These are phyloP conservation scores for Clusia tigrina DNA, from an alignment of 2,888 invertebrate genomes.

Conservation along the genomic window DNA sequence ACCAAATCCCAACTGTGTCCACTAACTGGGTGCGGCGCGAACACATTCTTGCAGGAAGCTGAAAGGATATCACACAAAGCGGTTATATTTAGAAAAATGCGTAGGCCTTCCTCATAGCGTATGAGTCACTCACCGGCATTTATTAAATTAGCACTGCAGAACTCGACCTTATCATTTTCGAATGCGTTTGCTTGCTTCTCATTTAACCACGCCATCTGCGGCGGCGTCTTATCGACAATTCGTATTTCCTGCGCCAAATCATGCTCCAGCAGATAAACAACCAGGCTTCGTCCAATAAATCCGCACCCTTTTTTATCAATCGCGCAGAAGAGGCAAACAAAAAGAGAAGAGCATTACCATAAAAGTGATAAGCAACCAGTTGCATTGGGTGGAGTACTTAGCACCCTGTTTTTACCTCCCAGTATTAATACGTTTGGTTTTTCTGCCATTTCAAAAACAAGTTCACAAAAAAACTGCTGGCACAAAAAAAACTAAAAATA, in stretches of 20 bases:
- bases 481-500: neutral
- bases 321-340: conserved; percentile 44
- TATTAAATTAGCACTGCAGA: conserved; percentile 90
- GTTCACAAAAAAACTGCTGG: neutral
- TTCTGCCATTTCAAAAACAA: conserved; percentile 45
- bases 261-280: conserved; percentile 80
- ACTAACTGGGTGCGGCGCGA: conserved; percentile 69
- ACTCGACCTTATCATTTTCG: conserved; percentile 80
- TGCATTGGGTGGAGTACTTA: neutral
- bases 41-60: conserved; percentile 84
- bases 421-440: conserved; percentile 63
- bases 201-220: conserved; percentile 91
- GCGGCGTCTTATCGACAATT: conserved; percentile 91
- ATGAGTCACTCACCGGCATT: conserved; percentile 73
- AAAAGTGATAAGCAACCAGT: conserved; percentile 26
- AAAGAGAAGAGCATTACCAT: conserved; percentile 27
- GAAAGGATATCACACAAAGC: conserved; percentile 38
- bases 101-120: neutral
- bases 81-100: neutral
- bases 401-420: conserved; percentile 61
- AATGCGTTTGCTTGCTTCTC: conserved; percentile 76
- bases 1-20: conserved; percentile 77
- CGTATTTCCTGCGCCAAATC: conserved; percentile 78
- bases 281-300: conserved; percentile 90
- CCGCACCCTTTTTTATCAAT: conserved; percentile 77